Conservation (phyloP, 37 sponge, comb jelly and placozoan species). For the Halisarca cf. caerulea region DNA sequence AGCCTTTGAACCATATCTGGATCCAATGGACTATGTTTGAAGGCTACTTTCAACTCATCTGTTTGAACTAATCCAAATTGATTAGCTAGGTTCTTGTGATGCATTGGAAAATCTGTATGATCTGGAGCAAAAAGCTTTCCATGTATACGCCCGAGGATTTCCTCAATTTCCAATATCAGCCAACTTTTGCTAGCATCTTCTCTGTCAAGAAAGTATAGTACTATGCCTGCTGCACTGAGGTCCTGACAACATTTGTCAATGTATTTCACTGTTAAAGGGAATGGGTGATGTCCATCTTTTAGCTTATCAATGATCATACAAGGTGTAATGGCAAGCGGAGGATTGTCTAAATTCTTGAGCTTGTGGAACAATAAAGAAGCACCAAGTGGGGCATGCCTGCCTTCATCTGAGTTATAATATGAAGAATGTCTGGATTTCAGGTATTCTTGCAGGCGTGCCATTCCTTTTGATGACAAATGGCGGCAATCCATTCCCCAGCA, state of each 20-base stretch:
- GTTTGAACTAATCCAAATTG: neutral
- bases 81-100: slow-evolving; percentile 10
- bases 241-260: neutral
- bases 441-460: neutral
- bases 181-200: neutral
- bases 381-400: neutral
- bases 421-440: neutral
- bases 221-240: neutral
- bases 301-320: neutral
- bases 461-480: neutral
- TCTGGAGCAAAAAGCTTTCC: neutral
- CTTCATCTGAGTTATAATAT: neutral
- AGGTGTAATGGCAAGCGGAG: neutral
- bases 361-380: neutral
- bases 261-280: neutral
- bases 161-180: neutral
- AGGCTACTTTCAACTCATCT: neutral
- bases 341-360: neutral
- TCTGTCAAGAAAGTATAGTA: neutral
- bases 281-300: neutral
- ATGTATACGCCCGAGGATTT: neutral
- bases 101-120: neutral
- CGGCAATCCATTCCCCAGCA: neutral
- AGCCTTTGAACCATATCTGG: neutral
- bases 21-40: neutral